Conservation (phyloP, 64 coral and sea anemone genomes). For the Anthopleura sola region DNA sequence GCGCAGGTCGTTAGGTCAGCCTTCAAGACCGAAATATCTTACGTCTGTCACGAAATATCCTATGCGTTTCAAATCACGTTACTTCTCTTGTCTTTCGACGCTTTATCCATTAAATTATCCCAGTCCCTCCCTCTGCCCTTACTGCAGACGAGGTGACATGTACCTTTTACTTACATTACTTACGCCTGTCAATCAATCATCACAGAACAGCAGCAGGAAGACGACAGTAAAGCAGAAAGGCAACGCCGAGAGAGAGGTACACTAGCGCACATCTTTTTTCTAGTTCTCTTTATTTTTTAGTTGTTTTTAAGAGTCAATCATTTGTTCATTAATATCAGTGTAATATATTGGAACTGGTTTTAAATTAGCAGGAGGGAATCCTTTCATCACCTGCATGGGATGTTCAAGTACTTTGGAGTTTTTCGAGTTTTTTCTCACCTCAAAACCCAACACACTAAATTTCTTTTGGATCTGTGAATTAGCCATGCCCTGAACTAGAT, state of each 20-base stretch:
- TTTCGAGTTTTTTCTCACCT: no score
- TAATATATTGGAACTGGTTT: no score
- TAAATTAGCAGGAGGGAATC: no score
- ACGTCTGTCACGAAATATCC: neutral
- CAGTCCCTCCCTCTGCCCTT: neutral
- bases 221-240: neutral
- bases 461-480: no score
- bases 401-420: no score
- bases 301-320: neutral
- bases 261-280: neutral
- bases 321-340: neutral
- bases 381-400: no score
- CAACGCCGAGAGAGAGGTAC: constrained; percentile 12
- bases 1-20: neutral
- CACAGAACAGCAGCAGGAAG: neutral
- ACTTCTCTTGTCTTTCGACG: neutral
- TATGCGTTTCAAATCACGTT: neutral
- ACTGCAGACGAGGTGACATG: neutral
- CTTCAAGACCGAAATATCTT: neutral
- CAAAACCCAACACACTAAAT: no score
- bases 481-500: no score
- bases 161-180: neutral
- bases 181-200: neutral
- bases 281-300: neutral
- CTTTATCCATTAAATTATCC: neutral